A percentile compares a stretch with the other conserved stretches of the same genome.
phyloP scores from a whole-genome alignment of 2,888 invertebrate species.

The Pachycephus smyrnensis region DNA sequence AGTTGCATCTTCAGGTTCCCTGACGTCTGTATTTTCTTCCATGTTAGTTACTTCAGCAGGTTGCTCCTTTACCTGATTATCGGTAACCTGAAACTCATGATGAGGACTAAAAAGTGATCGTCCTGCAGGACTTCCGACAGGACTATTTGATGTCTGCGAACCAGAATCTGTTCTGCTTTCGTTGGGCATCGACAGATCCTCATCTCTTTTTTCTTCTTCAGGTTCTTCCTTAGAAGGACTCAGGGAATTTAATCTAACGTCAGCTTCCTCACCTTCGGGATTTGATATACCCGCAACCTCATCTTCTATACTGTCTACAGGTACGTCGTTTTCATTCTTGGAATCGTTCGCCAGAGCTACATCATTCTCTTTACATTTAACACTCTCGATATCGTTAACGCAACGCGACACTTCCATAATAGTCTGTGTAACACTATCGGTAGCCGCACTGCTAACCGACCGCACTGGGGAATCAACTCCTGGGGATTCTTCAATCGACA shows the following conservation, averaged over 20 bases:
- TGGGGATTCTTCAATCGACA: not conserved
- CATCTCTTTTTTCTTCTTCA: constrained; percentile 27
- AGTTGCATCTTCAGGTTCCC: constrained; percentile 69
- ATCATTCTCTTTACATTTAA: not conserved
- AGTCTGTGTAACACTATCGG: constrained; percentile 55
- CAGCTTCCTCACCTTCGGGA: constrained; percentile 32
- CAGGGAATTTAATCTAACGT: constrained; percentile 26
- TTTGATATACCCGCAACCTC: constrained; percentile 11
- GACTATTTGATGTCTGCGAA: constrained; percentile 33
- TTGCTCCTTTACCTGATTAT: constrained; percentile 48
- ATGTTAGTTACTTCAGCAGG: constrained; percentile 16
- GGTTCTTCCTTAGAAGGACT: constrained; percentile 20
- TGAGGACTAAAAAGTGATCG: constrained; percentile 48
- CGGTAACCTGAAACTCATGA: constrained; percentile 45
- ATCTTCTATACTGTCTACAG: constrained; percentile 17
- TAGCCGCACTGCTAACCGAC: constrained; percentile 24
- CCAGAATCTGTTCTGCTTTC: constrained; percentile 31
- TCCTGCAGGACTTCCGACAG: constrained; percentile 33
- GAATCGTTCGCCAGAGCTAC: not conserved
- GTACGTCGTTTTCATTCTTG: constrained; percentile 18
- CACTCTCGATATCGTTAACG: constrained; percentile 1
- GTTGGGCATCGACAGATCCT: constrained; percentile 19
- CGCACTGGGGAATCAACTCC: not conserved
- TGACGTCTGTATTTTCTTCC: constrained; percentile 16
- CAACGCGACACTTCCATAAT: constrained; percentile 53